A percentile compares a stretch with the other conserved stretches of the same genome.
Conservation (phyloP, 53 echinoderm and acorn worm species). For the Pentamera pediparva region DNA sequence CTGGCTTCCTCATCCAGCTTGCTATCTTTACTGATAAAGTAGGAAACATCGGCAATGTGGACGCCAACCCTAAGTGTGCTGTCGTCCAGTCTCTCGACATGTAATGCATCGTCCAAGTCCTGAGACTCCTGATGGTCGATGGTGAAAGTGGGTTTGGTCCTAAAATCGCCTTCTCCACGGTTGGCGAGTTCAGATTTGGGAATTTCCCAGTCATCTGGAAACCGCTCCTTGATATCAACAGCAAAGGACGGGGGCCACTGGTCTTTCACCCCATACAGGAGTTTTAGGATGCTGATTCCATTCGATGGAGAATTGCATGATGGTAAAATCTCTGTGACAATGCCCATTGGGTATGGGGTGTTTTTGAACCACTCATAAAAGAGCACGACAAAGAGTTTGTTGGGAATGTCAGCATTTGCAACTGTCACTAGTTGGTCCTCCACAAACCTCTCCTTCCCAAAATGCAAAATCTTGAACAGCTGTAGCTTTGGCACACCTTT, state of each 20-base stretch:
- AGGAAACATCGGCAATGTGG: conserved; percentile 51
- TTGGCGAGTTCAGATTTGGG: conserved; percentile 39
- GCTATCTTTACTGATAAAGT: conserved; percentile 29
- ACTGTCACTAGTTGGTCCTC: conserved; percentile 36
- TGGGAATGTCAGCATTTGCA: conserved; percentile 43
- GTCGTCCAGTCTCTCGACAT: conserved; percentile 25
- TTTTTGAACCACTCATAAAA: conserved; percentile 57
- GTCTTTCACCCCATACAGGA: conserved; percentile 54
- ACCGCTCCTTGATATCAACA: no score
- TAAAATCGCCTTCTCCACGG: conserved; percentile 43
- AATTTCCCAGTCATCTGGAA: conserved; percentile 55
- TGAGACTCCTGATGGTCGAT: conserved; percentile 57
- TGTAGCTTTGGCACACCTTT: not conserved
- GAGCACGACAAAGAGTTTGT: conserved; percentile 67
- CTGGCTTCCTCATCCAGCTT: conserved; percentile 55
- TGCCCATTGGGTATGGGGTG: conserved; percentile 59
- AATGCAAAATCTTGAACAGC: not conserved
- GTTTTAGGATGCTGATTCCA: conserved; percentile 59
- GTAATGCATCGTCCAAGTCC: no score
- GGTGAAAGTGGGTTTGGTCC: conserved; percentile 47
- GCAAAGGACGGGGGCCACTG: conserved; percentile 40
- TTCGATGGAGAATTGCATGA: conserved; percentile 32
- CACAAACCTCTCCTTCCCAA: not conserved
- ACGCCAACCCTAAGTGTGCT: conserved; percentile 54
- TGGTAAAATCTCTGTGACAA: conserved; percentile 59